These are phyloP conservation scores for Agelastica alni DNA, from an alignment of 2,888 invertebrate genomes.

Conservation along the genomic window DNA sequence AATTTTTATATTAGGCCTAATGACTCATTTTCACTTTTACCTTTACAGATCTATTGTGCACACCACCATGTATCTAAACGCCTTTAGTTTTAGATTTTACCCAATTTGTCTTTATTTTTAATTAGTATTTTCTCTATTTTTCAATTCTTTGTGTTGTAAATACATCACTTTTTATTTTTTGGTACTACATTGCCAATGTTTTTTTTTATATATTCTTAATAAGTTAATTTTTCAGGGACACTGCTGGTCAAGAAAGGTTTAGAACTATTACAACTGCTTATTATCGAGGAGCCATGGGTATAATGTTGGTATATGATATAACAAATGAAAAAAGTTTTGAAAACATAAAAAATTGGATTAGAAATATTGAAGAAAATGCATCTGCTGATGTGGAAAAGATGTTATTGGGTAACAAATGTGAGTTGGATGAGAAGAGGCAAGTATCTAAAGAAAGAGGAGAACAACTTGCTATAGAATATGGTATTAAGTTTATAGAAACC, in stretches of 20 bases:
- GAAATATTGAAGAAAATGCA: constrained; percentile 99
- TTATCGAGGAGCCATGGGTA: constrained; percentile 99
- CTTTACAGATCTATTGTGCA: too few relatives aligned
- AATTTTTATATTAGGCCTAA: too few relatives aligned
- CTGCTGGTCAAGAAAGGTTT: constrained; percentile 98
- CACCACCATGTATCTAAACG: too few relatives aligned
- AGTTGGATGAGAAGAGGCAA: constrained; percentile 93
- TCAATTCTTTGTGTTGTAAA: too few relatives aligned
- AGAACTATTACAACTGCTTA: constrained; percentile 99
- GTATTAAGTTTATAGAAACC: constrained; percentile 99
- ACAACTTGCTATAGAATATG: constrained; percentile 95
- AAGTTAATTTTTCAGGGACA: constrained; percentile 80
- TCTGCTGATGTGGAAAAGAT: constrained; percentile 99
- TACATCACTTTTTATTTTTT: too few relatives aligned
- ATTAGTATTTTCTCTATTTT: too few relatives aligned
- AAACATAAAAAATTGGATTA: constrained; percentile 98
- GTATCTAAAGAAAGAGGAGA: constrained; percentile 96
- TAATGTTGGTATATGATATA: constrained; percentile 99
- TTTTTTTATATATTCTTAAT: too few relatives aligned
- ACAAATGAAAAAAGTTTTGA: constrained; percentile 99
- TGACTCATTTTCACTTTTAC: too few relatives aligned
- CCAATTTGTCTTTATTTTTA: too few relatives aligned
- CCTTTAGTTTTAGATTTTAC: too few relatives aligned
- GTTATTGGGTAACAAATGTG: constrained; percentile 97
- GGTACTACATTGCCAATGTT: too few relatives aligned